Conservation (phyloP, 2,113 vertebrate genomes). For the Chaetorhynchus papuensis region DNA sequence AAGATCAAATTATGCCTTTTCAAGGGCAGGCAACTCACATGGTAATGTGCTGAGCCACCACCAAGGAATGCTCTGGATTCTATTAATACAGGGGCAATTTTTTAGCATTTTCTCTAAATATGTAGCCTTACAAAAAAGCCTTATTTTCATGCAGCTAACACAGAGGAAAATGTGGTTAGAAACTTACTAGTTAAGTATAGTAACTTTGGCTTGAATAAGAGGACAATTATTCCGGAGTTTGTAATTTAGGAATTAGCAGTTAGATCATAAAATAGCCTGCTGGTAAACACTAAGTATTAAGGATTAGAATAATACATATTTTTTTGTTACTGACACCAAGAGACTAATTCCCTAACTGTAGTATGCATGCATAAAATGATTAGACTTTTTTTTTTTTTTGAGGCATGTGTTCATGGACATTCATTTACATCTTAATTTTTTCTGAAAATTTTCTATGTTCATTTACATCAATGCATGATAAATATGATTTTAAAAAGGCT, state of each 20-base stretch:
- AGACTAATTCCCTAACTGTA: neutral
- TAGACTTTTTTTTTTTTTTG: too few species aligned
- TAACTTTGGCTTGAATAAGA: conserved; percentile 40
- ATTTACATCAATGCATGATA: neutral
- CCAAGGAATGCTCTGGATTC: conserved; percentile 71
- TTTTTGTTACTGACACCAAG: neutral
- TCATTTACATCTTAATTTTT: neutral
- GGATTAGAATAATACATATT: neutral
- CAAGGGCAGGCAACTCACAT: conserved; percentile 38
- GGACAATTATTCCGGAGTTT: conserved; percentile 13
- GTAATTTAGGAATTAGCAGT: conserved; percentile 50
- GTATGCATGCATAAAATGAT: neutral
- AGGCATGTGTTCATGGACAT: neutral
- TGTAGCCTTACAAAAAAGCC: conserved; percentile 39
- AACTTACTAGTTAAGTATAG: conserved; percentile 8
- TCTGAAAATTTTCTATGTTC: neutral
- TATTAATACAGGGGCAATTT: conserved; percentile 66
- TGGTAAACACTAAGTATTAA: neutral
- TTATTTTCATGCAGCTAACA: conserved; percentile 44
- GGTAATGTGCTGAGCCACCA: conserved; percentile 58
- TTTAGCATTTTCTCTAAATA: conserved; percentile 44
- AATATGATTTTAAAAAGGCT: neutral
- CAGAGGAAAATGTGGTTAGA: conserved; percentile 35
- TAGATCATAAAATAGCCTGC: conserved; percentile 17
- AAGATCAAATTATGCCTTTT: conserved; percentile 69